These are phyloP conservation scores for Podabrus alpinus DNA, from an alignment of 2,888 invertebrate genomes.

Conservation along the genomic window DNA sequence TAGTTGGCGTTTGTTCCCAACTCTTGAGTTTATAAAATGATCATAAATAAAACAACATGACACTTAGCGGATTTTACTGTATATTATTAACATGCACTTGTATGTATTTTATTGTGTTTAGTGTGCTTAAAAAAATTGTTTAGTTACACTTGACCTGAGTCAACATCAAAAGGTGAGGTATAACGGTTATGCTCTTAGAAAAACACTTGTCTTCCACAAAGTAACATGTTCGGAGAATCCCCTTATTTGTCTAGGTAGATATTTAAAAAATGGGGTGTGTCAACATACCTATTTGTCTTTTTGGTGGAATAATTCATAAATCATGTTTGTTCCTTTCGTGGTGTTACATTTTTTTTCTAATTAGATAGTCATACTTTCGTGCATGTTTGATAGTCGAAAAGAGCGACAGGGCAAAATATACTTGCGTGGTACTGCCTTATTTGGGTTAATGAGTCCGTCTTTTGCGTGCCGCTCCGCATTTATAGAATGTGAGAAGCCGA, in stretches of 20 bases:
- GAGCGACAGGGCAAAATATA: no score
- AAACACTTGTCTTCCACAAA: neutral
- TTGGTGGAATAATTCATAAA: neutral
- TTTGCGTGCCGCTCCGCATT: neutral
- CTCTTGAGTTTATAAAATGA: neutral
- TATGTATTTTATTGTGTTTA: neutral
- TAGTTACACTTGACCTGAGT: conserved; percentile 4
- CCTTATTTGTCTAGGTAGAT: neutral
- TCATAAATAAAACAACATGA: conserved; percentile 1
- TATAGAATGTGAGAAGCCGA: neutral
- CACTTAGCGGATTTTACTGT: neutral
- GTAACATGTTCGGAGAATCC: neutral
- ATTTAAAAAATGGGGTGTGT: neutral
- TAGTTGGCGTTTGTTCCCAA: neutral
- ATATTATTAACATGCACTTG: neutral
- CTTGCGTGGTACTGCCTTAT: neutral
- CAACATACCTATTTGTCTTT: neutral
- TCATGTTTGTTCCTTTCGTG: neutral
- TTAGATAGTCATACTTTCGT: neutral
- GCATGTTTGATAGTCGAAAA: neutral
- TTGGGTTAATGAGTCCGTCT: neutral
- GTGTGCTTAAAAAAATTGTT: neutral
- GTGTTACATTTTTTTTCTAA: neutral
- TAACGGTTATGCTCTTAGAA: neutral
- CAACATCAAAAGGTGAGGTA: neutral